These are phyloP conservation scores for Cygnus olor DNA, from an alignment of 2,797 vertebrate species.

Conservation along the genomic window DNA sequence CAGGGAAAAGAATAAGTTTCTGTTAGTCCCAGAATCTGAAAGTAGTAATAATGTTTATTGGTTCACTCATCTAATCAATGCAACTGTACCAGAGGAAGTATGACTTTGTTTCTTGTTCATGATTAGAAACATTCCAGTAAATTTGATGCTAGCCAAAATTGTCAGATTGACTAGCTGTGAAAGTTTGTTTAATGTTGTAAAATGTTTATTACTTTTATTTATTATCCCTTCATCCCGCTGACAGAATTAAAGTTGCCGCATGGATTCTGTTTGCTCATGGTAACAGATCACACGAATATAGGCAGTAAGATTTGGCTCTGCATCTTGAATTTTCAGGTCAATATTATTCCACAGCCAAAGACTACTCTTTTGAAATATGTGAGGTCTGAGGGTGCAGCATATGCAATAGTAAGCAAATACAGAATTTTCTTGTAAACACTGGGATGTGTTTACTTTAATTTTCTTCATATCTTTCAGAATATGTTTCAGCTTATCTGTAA, in stretches of 20 bases:
- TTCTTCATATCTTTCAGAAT: not conserved
- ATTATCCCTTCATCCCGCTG: not conserved
- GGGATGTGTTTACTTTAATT: constrained; percentile 6
- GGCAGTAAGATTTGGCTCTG: not conserved
- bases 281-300: not conserved
- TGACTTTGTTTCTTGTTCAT: not conserved
- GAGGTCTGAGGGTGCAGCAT: not conserved
- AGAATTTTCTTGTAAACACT: not conserved
- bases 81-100: not conserved
- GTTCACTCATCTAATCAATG: not conserved
- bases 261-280: not conserved
- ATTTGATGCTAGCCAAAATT: not conserved
- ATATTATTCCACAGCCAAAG: not conserved
- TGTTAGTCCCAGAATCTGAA: not conserved
- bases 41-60: not conserved
- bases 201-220: constrained; percentile 41
- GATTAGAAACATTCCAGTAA: constrained; percentile 25
- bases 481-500: not conserved
- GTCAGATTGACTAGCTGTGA: not conserved
- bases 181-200: constrained; percentile 26
- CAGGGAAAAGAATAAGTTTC: not conserved
- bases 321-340: constrained; percentile 11
- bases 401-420: constrained; percentile 38
- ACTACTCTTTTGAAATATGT: constrained; percentile 16
- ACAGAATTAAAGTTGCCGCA: not conserved